Conservation (phyloP, 2,113 vertebrate genomes). For the Anser brachyrhynchus region DNA sequence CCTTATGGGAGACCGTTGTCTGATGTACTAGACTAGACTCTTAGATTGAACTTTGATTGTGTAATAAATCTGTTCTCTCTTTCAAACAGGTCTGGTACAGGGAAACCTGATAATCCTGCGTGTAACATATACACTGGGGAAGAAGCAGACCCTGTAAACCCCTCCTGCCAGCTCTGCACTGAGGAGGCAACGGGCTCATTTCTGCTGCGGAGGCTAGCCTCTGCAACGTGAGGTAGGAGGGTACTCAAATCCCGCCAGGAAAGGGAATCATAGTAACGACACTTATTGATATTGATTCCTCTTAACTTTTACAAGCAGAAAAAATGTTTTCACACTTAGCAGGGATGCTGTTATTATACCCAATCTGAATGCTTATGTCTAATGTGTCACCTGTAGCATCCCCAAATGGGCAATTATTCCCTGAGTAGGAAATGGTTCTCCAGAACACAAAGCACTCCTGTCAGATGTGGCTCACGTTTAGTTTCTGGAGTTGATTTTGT, state of each 20-base stretch:
- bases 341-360: neutral
- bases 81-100: neutral
- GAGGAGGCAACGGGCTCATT: rapidly evolving
- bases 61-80: neutral
- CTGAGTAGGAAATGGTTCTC: neutral
- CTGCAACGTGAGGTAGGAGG: neutral
- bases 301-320: neutral
- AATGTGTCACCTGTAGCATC: neutral
- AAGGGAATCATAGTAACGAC: neutral
- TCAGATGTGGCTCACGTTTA: neutral
- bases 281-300: neutral
- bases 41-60: neutral
- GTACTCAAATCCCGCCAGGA: neutral
- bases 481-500: neutral
- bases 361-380: rapidly evolving
- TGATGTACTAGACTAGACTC: neutral
- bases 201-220: neutral
- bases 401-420: neutral
- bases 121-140: rapidly evolving
- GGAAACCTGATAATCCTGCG: neutral
- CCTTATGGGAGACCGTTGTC: neutral
- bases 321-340: neutral
- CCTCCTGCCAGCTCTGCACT: rapidly evolving
- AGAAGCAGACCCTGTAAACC: neutral
- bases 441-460: neutral